Evolutionary conservation across 2,888 invertebrate species (phyloP).

Genomic region (Mythimna loreyi): DNA sequence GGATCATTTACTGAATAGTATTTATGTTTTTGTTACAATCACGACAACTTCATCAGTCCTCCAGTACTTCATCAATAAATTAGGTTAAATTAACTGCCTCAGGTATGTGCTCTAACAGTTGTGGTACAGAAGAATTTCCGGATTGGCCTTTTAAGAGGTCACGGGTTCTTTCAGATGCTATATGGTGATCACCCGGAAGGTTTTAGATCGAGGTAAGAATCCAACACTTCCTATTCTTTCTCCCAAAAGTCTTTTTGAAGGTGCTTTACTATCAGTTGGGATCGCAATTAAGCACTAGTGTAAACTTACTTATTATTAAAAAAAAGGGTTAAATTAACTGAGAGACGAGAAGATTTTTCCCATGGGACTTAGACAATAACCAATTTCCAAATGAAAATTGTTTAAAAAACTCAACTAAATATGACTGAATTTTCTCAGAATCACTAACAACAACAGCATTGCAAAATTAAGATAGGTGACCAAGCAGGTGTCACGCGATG

Average conservation of each 20-base stretch:
- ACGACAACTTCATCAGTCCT: too few species aligned
- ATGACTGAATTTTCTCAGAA: conserved; percentile 7
- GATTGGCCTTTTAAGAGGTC: too few species aligned
- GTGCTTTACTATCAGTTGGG: too few species aligned
- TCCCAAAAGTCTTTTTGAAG: not conserved
- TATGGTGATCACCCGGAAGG: not conserved
- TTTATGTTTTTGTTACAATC: too few species aligned
- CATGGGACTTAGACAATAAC: not conserved
- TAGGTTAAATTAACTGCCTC: too few species aligned
- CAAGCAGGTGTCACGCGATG: conserved; percentile 18
- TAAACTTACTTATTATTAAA: too few species aligned
- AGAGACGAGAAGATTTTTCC: not conserved
- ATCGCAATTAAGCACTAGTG: too few species aligned
- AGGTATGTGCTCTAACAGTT: too few species aligned
- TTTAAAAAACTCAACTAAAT: not conserved
- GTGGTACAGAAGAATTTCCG: too few species aligned
- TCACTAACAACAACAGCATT: not conserved
- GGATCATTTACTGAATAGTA: too few species aligned
- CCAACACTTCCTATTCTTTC: not conserved
- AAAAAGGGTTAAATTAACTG: not conserved
- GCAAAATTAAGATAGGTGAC: conserved; percentile 16
- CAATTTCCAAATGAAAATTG: not conserved
- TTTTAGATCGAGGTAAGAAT: not conserved
- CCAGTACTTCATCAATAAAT: too few species aligned
- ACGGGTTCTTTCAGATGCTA: not conserved